phyloP scores from a whole-genome alignment of 2,888 invertebrate species.

The Diarsia mendica region DNA sequence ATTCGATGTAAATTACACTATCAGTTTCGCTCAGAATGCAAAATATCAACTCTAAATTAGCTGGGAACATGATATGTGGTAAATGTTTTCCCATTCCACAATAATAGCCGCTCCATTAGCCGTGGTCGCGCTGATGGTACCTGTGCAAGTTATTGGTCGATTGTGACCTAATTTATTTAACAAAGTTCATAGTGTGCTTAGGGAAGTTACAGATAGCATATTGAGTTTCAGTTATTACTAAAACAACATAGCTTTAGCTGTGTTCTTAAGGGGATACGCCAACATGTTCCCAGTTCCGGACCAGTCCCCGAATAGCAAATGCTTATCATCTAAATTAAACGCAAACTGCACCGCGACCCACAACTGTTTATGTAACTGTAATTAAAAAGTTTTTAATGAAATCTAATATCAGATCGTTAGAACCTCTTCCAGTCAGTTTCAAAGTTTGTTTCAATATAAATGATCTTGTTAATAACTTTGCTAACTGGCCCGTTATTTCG shows the following conservation, averaged over 20 bases:
- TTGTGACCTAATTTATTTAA: constrained; percentile 59
- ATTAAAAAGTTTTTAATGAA: constrained; percentile 67
- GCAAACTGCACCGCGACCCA: constrained; percentile 14
- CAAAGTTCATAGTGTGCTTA: constrained; percentile 37
- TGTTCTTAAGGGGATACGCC: background rate
- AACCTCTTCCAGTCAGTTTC: constrained; percentile 56
- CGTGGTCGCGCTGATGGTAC: constrained; percentile 38
- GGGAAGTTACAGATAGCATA: constrained; percentile 19
- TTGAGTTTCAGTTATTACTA: constrained; percentile 13
- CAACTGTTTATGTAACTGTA: constrained; percentile 48
- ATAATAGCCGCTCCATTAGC: constrained; percentile 56
- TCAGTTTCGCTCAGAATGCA: background rate
- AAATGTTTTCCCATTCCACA: constrained; percentile 39
- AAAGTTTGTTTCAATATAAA: constrained; percentile 70
- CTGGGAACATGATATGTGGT: constrained; percentile 13
- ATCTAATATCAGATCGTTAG: constrained; percentile 64
- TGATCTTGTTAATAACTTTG: constrained; percentile 68
- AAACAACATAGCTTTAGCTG: background rate
- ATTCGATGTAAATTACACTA: background rate
- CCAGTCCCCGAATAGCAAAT: background rate
- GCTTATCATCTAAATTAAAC: constrained; percentile 5
- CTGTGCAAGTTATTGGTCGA: constrained; percentile 55
- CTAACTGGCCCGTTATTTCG: constrained; percentile 60
- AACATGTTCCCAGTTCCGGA: constrained; percentile 12
- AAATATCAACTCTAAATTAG: constrained; percentile 19